Evolutionary conservation across 2,797 vertebrate species (phyloP).

Genomic region (Halcyon smyrnensis): DNA sequence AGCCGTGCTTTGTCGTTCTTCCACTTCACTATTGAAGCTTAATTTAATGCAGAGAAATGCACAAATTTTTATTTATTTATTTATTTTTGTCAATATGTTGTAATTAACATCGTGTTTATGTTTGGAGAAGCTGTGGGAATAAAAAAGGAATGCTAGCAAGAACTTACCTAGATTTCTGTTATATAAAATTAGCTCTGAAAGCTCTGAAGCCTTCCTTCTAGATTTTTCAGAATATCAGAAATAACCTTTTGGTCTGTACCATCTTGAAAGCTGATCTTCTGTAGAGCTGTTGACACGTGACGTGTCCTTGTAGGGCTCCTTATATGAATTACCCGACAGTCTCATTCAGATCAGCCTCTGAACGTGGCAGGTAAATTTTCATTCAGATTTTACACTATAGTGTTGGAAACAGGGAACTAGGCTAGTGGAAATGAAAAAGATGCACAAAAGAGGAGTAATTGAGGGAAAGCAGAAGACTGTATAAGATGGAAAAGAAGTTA

Average conservation of each 20-base stretch:
- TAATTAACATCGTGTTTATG: neutral
- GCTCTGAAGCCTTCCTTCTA: neutral
- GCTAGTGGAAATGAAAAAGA: neutral
- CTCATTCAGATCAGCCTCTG: neutral
- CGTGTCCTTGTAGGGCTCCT: neutral
- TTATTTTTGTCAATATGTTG: neutral
- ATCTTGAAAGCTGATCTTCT: neutral
- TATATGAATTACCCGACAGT: neutral
- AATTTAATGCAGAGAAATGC: neutral
- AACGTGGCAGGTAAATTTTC: neutral
- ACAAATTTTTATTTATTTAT: neutral
- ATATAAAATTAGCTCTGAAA: neutral
- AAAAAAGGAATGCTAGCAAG: neutral
- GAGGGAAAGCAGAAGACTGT: neutral
- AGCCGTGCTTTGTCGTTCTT: neutral
- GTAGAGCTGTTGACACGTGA: neutral
- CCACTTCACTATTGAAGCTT: neutral
- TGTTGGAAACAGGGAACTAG: neutral
- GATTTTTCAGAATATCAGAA: neutral
- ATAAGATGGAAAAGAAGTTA: neutral
- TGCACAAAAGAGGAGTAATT: neutral
- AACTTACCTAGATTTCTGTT: accelerated
- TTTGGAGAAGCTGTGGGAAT: neutral
- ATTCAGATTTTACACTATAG: neutral
- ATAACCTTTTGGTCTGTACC: neutral